phyloP scores from a whole-genome alignment of 2,888 invertebrate species.

The Microplitis manilae region DNA sequence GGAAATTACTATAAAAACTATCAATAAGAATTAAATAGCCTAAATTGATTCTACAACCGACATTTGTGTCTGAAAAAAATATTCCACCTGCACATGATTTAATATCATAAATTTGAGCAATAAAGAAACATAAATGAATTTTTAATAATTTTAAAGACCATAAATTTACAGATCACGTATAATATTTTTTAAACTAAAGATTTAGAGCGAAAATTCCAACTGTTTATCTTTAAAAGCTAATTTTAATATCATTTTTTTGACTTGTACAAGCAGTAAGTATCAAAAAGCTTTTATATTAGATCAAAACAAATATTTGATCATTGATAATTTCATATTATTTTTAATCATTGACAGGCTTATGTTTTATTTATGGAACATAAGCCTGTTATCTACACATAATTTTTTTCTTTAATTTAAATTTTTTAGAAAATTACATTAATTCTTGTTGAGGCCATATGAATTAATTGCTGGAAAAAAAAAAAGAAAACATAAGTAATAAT shows the following conservation, averaged over 20 bases:
- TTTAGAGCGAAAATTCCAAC: neutral
- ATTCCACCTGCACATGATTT: neutral
- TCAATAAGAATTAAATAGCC: neutral
- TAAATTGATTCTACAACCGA: neutral
- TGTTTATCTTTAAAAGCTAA: neutral
- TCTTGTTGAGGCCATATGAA: constrained; percentile 82
- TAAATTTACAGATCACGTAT: neutral
- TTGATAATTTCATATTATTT: too few species aligned
- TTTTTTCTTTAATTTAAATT: neutral
- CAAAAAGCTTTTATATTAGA: too few species aligned
- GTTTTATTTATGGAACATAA: neutral
- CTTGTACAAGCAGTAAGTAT: too few species aligned
- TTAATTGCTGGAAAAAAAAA: constrained; percentile 78
- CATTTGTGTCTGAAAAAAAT: neutral
- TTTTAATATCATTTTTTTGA: too few species aligned
- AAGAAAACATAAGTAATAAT: constrained; percentile 49
- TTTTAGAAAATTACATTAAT: constrained; percentile 47
- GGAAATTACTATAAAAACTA: neutral
- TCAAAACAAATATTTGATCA: too few species aligned
- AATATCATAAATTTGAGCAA: neutral
- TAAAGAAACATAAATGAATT: neutral
- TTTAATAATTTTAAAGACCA: neutral
- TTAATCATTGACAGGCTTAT: neutral
- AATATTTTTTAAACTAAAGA: neutral
- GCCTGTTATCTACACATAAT: neutral